Evolutionary conservation across 2,113 vertebrate species (phyloP).

Genomic region (Montifringilla adamsi): DNA sequence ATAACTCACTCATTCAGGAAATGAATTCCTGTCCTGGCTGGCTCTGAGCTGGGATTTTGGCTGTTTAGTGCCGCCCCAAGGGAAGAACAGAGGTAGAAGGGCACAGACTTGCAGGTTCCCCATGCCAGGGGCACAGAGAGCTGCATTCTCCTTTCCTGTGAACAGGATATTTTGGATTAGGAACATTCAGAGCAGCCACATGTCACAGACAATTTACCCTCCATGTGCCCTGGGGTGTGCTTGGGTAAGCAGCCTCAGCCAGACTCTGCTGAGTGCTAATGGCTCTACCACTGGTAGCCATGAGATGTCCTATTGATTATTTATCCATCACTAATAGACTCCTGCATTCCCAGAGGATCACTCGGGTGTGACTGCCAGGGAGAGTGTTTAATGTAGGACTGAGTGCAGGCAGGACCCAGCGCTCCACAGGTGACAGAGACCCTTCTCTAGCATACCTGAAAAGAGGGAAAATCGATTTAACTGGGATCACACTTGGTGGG

Average conservation of each 20-base stretch:
- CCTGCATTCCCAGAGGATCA: background rate
- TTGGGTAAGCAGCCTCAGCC: background rate
- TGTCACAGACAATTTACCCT: background rate
- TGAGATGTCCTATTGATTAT: conserved; percentile 19
- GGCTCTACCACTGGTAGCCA: background rate
- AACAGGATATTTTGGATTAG: background rate
- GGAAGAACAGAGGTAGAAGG: background rate
- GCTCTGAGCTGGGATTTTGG: background rate
- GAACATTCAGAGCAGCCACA: background rate
- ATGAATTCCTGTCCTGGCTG: background rate
- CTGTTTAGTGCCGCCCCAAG: background rate
- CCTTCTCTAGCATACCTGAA: background rate
- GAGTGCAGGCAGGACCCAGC: background rate
- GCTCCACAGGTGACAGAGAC: background rate
- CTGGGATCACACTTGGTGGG: background rate
- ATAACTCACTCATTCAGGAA: background rate
- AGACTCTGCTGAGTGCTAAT: background rate
- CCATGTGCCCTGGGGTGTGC: background rate
- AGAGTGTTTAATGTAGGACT: background rate
- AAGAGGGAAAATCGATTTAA: background rate
- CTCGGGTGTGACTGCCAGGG: background rate
- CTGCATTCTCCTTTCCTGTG: background rate
- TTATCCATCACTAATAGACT: background rate
- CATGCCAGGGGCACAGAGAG: background rate
- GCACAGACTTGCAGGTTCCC: background rate